A percentile compares a stretch with the other conserved stretches of the same genome.
These are phyloP conservation scores for Melanostigma gelatinosum DNA, from an alignment of 2,113 vertebrate species.

Conservation along the genomic window DNA sequence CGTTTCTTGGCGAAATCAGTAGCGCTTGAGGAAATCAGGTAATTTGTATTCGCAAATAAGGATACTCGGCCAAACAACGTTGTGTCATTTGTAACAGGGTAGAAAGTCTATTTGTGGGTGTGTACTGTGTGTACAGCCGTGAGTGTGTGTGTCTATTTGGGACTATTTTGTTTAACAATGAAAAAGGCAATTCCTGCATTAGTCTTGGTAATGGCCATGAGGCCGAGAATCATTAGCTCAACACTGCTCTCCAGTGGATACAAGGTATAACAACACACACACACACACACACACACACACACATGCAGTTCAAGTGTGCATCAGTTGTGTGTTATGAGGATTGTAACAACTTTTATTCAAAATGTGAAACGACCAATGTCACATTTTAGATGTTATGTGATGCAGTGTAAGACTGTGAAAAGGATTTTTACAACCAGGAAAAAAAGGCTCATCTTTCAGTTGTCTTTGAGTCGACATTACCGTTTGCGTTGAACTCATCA, in stretches of 20 bases:
- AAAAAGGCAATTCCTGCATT: conserved; percentile 62
- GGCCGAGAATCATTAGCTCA: conserved; percentile 73
- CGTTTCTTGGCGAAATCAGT: conserved; percentile 79
- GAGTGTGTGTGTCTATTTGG: conserved; percentile 35
- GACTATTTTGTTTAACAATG: conserved; percentile 49
- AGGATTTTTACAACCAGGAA: background rate
- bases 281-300: background rate
- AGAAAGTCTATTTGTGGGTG: conserved; percentile 33
- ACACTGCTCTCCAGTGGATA: conserved; percentile 81
- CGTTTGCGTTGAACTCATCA: no score
- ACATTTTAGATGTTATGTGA: background rate
- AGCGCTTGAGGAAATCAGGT: conserved; percentile 81
- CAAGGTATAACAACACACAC: conserved; percentile 8
- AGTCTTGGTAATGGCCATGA: conserved; percentile 43
- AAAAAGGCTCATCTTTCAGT: background rate
- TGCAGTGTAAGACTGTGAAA: background rate
- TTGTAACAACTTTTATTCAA: background rate
- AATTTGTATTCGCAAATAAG: conserved; percentile 84
- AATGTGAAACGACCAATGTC: background rate
- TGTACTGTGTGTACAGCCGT: background rate
- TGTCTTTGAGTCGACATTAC: background rate
- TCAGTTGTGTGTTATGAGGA: background rate
- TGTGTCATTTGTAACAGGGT: conserved; percentile 68
- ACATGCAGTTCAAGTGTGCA: conserved; percentile 27
- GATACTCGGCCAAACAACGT: conserved; percentile 73